phyloP scores from a whole-genome alignment of 1,140 invertebrate species.

The Temnothorax longispinosus region DNA sequence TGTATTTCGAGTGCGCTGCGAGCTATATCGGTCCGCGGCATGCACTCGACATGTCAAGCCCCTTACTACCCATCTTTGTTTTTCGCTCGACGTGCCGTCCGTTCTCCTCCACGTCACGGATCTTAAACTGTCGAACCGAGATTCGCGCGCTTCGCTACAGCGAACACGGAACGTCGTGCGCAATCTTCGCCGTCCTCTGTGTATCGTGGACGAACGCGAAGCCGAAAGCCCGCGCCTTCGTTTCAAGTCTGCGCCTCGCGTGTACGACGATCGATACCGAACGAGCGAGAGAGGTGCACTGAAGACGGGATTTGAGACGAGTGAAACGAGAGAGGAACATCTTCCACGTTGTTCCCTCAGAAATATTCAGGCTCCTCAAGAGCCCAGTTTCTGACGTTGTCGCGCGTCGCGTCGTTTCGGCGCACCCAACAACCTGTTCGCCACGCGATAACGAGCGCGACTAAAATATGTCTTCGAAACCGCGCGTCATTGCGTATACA shows the following conservation, averaged over 20 bases:
- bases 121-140: conserved; percentile 48
- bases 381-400: conserved; percentile 6
- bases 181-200: conserved; percentile 16
- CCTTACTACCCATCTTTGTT: neutral
- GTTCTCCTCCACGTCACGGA: conserved; percentile 32
- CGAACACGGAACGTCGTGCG: conserved; percentile 26
- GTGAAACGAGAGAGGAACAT: neutral
- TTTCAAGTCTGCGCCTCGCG: conserved; percentile 17
- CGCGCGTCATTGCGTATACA: neutral
- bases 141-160: conserved; percentile 1
- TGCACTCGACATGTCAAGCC: conserved; percentile 44
- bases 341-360: neutral
- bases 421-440: conserved; percentile 42
- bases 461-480: conserved; percentile 35
- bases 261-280: conserved; percentile 46
- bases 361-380: conserved; percentile 17
- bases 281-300: conserved; percentile 38
- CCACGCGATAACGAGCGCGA: conserved; percentile 49
- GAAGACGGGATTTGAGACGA: neutral
- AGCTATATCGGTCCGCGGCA: conserved; percentile 4
- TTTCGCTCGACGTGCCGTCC: conserved; percentile 25
- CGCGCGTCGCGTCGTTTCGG: neutral
- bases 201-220: neutral
- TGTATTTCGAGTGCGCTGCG: conserved; percentile 35
- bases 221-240: conserved; percentile 24